Percentiles rank a stretch among this genome's conserved stretches.
Conservation (phyloP, 2,888 invertebrate species). For the Drosophila mettleri region DNA sequence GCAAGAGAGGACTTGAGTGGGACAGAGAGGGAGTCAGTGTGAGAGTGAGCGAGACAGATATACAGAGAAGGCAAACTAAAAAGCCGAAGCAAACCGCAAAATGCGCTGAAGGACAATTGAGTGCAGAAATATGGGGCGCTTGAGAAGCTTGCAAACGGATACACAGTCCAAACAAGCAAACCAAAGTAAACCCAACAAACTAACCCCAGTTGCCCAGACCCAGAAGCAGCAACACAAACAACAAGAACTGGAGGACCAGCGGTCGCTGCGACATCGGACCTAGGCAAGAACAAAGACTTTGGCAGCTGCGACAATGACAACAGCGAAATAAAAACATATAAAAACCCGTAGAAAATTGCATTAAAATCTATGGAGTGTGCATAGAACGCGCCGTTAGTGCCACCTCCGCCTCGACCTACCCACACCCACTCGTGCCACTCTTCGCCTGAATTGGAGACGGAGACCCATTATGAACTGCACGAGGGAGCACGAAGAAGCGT, state of each 20-base stretch:
- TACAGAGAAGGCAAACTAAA: slow-evolving; percentile 21
- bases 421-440: background rate
- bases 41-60: background rate
- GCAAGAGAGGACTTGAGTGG: slow-evolving; percentile 2
- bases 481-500: slow-evolving; percentile 32
- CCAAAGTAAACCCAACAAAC: slow-evolving; percentile 22
- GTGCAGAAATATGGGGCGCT: slow-evolving; percentile 72
- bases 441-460: slow-evolving; percentile 7
- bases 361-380: slow-evolving; percentile 82
- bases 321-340: slow-evolving; percentile 74
- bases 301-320: slow-evolving; percentile 80
- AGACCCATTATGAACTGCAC: slow-evolving; percentile 61
- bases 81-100: slow-evolving; percentile 59
- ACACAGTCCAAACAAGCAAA: slow-evolving; percentile 56
- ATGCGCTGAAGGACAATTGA: slow-evolving; percentile 77
- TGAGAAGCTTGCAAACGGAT: slow-evolving; percentile 67
- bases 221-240: slow-evolving; percentile 4
- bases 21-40: background rate
- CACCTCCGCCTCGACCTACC: background rate
- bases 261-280: slow-evolving; percentile 47
- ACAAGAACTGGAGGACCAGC: slow-evolving; percentile 30
- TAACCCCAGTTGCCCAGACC: slow-evolving; percentile 16
- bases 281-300: slow-evolving; percentile 76
- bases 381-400: slow-evolving; percentile 59
- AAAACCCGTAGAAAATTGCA: slow-evolving; percentile 77